Evolutionary conservation across 2,797 vertebrate species (phyloP).

Genomic region (Borostomias antarcticus): DNA sequence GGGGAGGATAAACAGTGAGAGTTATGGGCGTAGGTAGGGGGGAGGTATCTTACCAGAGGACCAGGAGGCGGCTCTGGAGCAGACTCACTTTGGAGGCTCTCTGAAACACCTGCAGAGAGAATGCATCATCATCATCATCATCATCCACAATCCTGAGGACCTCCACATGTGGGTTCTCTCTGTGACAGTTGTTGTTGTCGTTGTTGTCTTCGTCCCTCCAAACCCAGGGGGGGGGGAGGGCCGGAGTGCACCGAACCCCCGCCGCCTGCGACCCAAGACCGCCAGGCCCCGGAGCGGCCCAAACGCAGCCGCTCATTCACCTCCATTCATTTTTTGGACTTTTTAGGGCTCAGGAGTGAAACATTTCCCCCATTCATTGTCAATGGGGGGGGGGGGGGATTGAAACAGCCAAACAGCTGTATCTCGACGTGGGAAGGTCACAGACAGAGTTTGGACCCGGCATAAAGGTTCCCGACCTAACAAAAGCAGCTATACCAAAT

Average conservation of each 20-base stretch:
- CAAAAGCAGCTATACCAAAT: too few species aligned
- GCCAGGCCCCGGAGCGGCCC: too few species aligned
- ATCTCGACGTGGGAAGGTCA: too few species aligned
- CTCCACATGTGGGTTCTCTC: not conserved
- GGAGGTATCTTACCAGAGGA: slow-evolving; percentile 63
- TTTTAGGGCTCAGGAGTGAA: too few species aligned
- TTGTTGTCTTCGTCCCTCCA: not conserved
- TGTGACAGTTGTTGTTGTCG: not conserved
- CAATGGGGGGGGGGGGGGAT: too few species aligned
- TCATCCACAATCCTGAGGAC: not conserved
- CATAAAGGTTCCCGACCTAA: too few species aligned
- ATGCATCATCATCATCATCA: not conserved
- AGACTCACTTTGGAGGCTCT: slow-evolving; percentile 43
- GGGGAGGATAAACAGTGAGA: not conserved
- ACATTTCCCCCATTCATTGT: too few species aligned
- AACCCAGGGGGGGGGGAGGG: not conserved
- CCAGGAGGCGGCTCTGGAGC: slow-evolving; percentile 32
- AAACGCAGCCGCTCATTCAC: too few species aligned
- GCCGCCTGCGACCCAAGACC: too few species aligned
- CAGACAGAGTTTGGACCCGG: too few species aligned
- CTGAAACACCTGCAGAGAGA: slow-evolving; percentile 42
- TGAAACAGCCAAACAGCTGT: too few species aligned
- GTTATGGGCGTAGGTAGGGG: not conserved
- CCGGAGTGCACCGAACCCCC: not conserved
- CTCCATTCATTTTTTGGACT: too few species aligned